Conservation (phyloP, 2,113 vertebrate species). For the Limnothrissa miodon region DNA sequence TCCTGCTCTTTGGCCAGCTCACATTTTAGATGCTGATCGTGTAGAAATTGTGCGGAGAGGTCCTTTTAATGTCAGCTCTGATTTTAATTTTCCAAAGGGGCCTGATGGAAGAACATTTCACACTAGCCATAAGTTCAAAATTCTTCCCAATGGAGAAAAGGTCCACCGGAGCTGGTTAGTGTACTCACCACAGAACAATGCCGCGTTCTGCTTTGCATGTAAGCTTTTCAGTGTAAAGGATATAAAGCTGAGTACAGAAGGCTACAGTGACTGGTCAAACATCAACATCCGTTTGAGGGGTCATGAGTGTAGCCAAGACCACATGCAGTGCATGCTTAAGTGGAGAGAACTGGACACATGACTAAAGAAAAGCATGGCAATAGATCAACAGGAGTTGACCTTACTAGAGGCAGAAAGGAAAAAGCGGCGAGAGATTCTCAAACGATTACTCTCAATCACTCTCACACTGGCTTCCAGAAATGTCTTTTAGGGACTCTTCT, state of each 20-base stretch:
- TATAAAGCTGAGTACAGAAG: background rate
- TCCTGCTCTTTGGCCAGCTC: too few species aligned
- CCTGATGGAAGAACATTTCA: background rate
- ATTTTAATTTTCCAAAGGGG: too few species aligned
- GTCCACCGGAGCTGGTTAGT: background rate
- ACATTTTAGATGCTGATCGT: too few species aligned
- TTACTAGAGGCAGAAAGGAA: background rate
- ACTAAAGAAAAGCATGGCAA: background rate
- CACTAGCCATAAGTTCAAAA: background rate
- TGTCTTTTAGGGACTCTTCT: slow-evolving; percentile 24
- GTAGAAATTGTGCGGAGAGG: too few species aligned
- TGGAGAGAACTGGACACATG: slow-evolving; percentile 5
- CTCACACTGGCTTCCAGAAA: slow-evolving; percentile 9
- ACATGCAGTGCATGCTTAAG: background rate
- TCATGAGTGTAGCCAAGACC: background rate
- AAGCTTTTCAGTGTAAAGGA: background rate
- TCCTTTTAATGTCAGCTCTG: too few species aligned
- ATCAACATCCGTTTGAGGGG: background rate
- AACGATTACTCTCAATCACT: background rate
- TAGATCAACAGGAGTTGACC: background rate
- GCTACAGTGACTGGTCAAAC: slow-evolving; percentile 1
- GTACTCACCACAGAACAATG: background rate
- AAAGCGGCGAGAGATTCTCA: slow-evolving; percentile 1
- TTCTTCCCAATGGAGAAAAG: background rate
- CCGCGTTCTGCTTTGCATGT: background rate